phyloP scores from a whole-genome alignment of 2,113 vertebrate species.

The Stomatorhinus ivindoensis region DNA sequence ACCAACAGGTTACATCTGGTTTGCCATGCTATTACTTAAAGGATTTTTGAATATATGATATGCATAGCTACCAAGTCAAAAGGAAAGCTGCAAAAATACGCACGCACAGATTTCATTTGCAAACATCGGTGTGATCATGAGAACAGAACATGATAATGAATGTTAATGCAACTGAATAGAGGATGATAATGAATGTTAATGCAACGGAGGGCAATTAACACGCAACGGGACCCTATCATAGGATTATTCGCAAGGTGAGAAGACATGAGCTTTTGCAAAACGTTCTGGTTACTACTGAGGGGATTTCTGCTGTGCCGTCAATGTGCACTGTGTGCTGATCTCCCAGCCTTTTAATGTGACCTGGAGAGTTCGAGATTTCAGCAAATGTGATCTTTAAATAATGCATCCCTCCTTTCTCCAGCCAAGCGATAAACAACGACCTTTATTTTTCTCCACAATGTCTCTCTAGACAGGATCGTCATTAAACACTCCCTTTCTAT shows the following conservation, averaged over 20 bases:
- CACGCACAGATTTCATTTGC: neutral
- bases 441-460: neutral
- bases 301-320: neutral
- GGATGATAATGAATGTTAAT: neutral
- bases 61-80: neutral
- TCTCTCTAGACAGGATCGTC: neutral
- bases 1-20: neutral
- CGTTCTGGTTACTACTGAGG: neutral
- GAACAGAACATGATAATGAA: neutral
- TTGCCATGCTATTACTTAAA: neutral
- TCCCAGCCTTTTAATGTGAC: neutral
- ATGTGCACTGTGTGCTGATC: neutral
- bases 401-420: neutral
- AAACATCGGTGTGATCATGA: neutral
- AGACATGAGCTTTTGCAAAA: neutral
- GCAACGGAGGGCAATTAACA: neutral
- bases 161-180: neutral
- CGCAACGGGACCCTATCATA: neutral
- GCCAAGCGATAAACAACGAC: neutral
- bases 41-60: neutral
- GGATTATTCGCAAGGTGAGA: neutral
- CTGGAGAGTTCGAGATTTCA: neutral
- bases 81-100: neutral
- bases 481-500: neutral
- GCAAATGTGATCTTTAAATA: constrained; percentile 1